Conservation (phyloP, 37 sponge, comb jelly and placozoan genomes). For the Cliona cf. orientalis region DNA sequence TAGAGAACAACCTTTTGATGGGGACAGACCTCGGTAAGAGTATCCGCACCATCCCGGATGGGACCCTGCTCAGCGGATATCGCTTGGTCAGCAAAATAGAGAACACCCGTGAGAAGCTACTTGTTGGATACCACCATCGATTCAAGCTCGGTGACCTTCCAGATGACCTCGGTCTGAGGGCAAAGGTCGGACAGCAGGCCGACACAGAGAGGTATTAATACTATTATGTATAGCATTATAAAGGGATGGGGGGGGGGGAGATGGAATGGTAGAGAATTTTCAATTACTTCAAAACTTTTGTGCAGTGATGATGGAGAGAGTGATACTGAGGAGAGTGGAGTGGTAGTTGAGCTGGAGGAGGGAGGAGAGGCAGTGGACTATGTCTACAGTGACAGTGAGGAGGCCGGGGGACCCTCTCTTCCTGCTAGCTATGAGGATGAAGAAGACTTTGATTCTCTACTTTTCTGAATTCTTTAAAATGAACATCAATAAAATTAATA, state of each 20-base stretch:
- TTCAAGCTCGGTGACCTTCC: constrained; percentile 10
- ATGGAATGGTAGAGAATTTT: no score
- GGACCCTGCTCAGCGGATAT: constrained; percentile 38
- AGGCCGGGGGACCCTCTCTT: no score
- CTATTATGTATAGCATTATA: no score
- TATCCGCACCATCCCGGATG: constrained; percentile 29
- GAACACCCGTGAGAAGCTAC: constrained; percentile 47
- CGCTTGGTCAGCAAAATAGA: constrained; percentile 57
- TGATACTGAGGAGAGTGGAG: no score
- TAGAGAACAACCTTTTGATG: constrained; percentile 55
- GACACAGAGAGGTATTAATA: no score
- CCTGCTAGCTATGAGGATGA: background rate
- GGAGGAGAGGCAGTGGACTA: background rate
- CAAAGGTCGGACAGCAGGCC: no score
- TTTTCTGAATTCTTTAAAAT: background rate
- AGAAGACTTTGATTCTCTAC: background rate
- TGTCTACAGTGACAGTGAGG: background rate
- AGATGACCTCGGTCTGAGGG: no score
- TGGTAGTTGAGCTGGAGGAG: no score
- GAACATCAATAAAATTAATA: no score
- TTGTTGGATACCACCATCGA: constrained; percentile 32
- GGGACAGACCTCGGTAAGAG: constrained; percentile 13
- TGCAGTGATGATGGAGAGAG: no score
- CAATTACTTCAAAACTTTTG: no score
- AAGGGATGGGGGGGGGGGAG: no score